Base-by-base conservation (phyloP, 2,113 vertebrate genomes). In the Antennarius striatus region DNA sequence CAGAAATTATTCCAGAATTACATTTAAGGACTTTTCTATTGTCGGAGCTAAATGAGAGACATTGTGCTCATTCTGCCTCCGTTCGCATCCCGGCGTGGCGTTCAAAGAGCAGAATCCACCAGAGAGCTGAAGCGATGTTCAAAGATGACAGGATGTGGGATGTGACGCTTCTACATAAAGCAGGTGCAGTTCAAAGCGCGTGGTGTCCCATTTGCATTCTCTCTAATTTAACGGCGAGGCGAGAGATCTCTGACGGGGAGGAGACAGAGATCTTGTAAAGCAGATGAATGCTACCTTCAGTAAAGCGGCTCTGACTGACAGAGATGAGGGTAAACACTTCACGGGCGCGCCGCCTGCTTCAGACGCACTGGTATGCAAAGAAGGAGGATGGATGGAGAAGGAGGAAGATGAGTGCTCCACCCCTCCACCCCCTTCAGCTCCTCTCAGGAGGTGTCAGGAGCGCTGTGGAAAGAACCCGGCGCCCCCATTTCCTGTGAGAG, bases 291-390 rank as follows among this genome's bases (percentile, higher is more conserved):
- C 77, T 70, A 69, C 69, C 76, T 60, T 71, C 69, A 78, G 81
- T 68, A 75, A 82, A 68, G 11, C 56, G 9, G 63, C 54, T 61
- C 53, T 81, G 85, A 79, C 68, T 84, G 83, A 77, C 81, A 77
- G 60, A 66, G 51, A 80, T 28, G 46, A 68, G 79, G 72, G 81
- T 83, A 83, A 84, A 87, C 78, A 88, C 82, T 86, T 88, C 79
- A 84, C 71, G 80, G 10, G 61, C 52, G n/a, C 48, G 36, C 32
- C 32, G 47, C 49, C 70, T 30, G 42, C 73, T 81, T 87, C 73
- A 66, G 54, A 75, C 65, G 56, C 40, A 70, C 69, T 63, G 76
- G 59, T 68, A 54, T 71, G 68, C 56, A 86, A 73, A 85, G 79
- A 71, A 28, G 47, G 71, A 45, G n/a, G 45, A 56, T 50, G 51